Evolutionary conservation across 2,888 invertebrate species (phyloP), one percentile per base, ranked within the genome.

Genomic region (Aporophyla lueneburgensis): DNA sequence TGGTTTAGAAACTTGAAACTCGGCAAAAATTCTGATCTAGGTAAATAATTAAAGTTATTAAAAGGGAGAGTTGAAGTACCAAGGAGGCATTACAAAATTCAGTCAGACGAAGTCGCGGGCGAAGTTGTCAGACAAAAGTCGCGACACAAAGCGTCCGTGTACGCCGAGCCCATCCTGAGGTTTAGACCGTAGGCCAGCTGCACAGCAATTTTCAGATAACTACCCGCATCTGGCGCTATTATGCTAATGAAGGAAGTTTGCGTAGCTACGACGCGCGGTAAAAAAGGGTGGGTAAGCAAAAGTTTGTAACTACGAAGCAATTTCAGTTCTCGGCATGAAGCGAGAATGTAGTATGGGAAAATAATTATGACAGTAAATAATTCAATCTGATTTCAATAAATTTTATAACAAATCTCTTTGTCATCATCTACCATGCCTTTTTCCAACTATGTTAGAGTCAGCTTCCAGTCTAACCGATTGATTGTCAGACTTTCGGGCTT

Each of bases 171-270:
- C 56, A 54, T 40, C 21, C 74, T 76, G 58, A 68, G 69, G 78
- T 76, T 78, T 73, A 76, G 69, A 80, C 85, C 83, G 85, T 74
- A 76, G 80, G 81, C 86, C 75, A 78, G 78, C 75, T 87, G 87
- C 78, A 87, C 67, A 71, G 83, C 78, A 78, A 87, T 83, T 77
- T 75, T 74, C 80, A 61, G 76, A 81, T 86, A 86, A 87, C 78
- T 83, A 79, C 73, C 78, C 87, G 65, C 87, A 88, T 85, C 88
- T 87, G 88, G 65, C 61, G 74, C 79, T 79, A 75, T 87, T 87
- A 87, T 88, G 87, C 72, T 81, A 88, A 87, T 85, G 83, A 79
- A 78, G 73, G 74, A 83, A 85, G 75, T 81, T 88, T 84, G 71
- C 56, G 75, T 49, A 66, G 58, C 69, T 61, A 73, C 78, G 40